Evolutionary conservation across 2,113 vertebrate genomes (phyloP).

Genomic region (Bucco capensis): DNA sequence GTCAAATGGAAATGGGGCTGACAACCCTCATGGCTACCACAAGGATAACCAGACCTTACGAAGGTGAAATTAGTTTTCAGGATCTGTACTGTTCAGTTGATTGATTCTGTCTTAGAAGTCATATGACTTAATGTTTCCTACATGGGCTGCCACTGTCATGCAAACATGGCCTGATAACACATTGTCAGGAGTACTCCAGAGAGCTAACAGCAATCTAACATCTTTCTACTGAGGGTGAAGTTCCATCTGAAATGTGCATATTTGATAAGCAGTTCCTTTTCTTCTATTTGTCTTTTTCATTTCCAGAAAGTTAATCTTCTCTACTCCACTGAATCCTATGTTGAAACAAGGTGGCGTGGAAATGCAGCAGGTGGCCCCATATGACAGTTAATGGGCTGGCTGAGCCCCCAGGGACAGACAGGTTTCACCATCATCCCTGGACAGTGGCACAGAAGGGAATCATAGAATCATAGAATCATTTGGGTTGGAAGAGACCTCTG

Average conservation of each 20-base stretch:
- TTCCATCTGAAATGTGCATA: conserved; percentile 82
- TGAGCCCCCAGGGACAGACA: neutral
- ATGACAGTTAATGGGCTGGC: neutral
- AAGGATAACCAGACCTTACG: conserved; percentile 78
- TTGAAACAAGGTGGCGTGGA: conserved; percentile 4
- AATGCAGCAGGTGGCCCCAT: conserved; percentile 37
- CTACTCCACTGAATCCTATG: conserved; percentile 50
- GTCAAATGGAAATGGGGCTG: conserved; percentile 73
- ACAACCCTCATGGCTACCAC: conserved; percentile 71
- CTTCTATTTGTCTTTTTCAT: conserved; percentile 74
- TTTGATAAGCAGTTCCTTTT: conserved; percentile 74
- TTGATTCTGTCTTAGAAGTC: conserved; percentile 78
- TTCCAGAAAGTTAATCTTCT: conserved; percentile 77
- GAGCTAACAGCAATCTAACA: conserved; percentile 83
- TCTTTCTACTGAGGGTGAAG: conserved; percentile 78
- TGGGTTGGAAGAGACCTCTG: too few species aligned
- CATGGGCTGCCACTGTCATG: conserved; percentile 78
- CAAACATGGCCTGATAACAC: conserved; percentile 83
- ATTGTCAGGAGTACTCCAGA: conserved; percentile 76
- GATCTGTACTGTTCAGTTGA: conserved; percentile 78
- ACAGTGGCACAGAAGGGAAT: neutral
- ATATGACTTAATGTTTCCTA: conserved; percentile 81
- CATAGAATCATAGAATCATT: too few species aligned
- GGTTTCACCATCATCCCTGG: neutral
- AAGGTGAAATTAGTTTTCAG: conserved; percentile 83